phyloP scores from a whole-genome alignment of 2,888 invertebrate genomes.

The Drosophila cyrtoloma region DNA sequence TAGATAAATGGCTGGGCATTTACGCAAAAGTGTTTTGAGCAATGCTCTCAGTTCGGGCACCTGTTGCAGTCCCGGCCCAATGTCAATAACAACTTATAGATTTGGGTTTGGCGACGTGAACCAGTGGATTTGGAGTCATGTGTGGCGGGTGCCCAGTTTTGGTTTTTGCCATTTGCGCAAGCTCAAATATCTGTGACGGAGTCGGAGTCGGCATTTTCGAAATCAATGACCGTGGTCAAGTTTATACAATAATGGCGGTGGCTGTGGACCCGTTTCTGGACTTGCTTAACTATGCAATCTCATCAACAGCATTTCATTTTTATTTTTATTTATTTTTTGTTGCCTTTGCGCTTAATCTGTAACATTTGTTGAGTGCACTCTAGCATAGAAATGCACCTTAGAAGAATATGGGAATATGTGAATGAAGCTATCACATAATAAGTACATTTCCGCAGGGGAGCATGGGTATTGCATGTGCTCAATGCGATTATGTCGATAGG shows the following conservation, averaged over 20 bases:
- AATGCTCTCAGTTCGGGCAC: constrained; percentile 33
- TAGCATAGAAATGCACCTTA: constrained; percentile 28
- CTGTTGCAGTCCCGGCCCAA: constrained; percentile 46
- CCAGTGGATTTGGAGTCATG: constrained; percentile 18
- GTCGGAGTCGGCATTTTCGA: constrained; percentile 67
- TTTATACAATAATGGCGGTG: constrained; percentile 65
- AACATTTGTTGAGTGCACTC: constrained; percentile 24
- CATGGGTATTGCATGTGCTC: constrained; percentile 28
- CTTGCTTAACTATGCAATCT: constrained; percentile 46
- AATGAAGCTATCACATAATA: not conserved
- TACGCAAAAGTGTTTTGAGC: constrained; percentile 58
- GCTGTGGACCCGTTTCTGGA: constrained; percentile 55
- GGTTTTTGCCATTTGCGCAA: constrained; percentile 67
- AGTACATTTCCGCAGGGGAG: not conserved
- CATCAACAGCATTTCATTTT: constrained; percentile 43
- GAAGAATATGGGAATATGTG: constrained; percentile 16
- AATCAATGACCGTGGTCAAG: constrained; percentile 83
- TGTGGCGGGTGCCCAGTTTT: constrained; percentile 44
- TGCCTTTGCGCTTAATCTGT: not conserved
- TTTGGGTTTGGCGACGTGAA: constrained; percentile 18
- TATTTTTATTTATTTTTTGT: not conserved
- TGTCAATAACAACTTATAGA: constrained; percentile 51
- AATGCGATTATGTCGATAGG: not conserved
- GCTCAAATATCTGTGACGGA: constrained; percentile 60
- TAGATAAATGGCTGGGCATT: constrained; percentile 50